A percentile compares a stretch with the other conserved stretches of the same genome.
Evolutionary conservation across 2,113 vertebrate genomes (phyloP).

Genomic region (Cinclus mexicanus): DNA sequence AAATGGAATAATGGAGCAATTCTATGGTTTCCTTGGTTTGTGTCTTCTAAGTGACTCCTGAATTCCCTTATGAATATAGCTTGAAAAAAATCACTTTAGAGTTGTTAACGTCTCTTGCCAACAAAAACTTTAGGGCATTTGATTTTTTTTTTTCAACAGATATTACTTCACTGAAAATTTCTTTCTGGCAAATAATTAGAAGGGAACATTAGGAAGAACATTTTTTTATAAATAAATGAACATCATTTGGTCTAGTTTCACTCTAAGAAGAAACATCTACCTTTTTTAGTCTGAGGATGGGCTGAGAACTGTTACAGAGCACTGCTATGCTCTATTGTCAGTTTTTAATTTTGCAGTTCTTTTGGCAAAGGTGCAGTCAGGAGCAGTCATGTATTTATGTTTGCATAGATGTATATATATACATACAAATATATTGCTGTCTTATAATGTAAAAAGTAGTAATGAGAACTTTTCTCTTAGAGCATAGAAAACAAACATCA

Average conservation of each 20-base stretch:
- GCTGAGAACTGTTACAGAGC: neutral
- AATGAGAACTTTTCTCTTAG: neutral
- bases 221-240: neutral
- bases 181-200: neutral
- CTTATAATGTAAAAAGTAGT: neutral
- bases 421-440: neutral
- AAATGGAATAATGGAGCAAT: neutral
- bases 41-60: neutral
- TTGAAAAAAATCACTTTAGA: neutral
- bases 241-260: neutral
- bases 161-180: neutral
- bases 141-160: neutral
- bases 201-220: neutral
- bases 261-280: neutral
- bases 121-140: neutral
- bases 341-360: neutral
- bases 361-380: neutral
- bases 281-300: neutral
- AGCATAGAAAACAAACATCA: neutral
- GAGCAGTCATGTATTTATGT: neutral
- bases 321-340: neutral
- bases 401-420: neutral
- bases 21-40: neutral
- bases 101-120: neutral
- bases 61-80: neutral